Evolutionary conservation across 2,113 vertebrate species (phyloP).

Genomic region (Channa maculata): DNA sequence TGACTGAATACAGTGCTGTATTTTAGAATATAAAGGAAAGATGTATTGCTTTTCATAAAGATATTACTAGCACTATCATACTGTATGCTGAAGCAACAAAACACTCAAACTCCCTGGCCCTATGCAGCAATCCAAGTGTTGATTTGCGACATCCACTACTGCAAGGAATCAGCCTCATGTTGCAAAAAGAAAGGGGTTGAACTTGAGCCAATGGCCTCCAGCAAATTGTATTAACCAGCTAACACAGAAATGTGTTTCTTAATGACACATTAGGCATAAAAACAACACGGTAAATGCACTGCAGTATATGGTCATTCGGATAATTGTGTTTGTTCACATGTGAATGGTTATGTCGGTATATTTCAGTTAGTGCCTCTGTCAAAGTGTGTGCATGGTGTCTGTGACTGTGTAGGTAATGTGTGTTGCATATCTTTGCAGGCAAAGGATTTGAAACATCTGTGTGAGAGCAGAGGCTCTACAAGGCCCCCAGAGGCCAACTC

Average conservation of each 20-base stretch:
- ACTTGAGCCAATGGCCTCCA: conserved; percentile 22
- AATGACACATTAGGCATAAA: conserved; percentile 35
- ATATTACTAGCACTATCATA: too few relatives aligned
- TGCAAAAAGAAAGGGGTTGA: not conserved
- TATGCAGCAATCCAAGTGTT: conserved; percentile 11
- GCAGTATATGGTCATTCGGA: not conserved
- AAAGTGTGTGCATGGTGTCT: conserved; percentile 1
- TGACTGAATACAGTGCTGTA: too few relatives aligned
- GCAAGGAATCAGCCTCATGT: conserved; percentile 30
- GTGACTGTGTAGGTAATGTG: conserved; percentile 17
- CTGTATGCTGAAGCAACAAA: too few relatives aligned
- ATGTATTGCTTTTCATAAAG: too few relatives aligned
- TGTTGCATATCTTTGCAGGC: conserved; percentile 43
- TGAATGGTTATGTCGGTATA: conserved; percentile 14
- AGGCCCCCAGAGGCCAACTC: not conserved
- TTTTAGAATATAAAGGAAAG: too few relatives aligned
- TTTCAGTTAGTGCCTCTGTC: not conserved
- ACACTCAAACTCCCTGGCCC: too few relatives aligned
- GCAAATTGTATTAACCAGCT: conserved; percentile 14
- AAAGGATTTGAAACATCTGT: conserved; percentile 66
- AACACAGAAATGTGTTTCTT: conserved; percentile 23
- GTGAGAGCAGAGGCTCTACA: conserved; percentile 5
- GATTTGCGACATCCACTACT: conserved; percentile 31
- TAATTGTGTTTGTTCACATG: conserved; percentile 25
- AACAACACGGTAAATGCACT: conserved; percentile 26